Base-by-base conservation (phyloP, 2,888 invertebrate genomes). In the Ectemnius cavifrons region DNA sequence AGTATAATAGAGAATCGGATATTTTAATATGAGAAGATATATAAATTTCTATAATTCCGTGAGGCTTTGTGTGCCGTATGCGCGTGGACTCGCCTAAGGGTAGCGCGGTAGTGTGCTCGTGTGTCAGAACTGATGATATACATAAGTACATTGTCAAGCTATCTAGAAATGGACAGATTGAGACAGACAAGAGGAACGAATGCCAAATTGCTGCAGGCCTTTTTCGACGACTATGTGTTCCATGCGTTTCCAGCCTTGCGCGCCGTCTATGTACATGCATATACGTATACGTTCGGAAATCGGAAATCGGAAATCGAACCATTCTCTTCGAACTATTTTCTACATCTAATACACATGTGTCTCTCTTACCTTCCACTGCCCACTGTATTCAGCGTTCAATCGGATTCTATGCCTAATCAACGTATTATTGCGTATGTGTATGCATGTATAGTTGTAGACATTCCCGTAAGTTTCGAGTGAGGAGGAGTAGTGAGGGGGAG, bases 21-120 rank as follows among this genome's bases (percentile, higher is more conserved):
- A 89, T 89, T 89, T 89, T 89, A 88, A 81, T 89, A 89, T 87
- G 81, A 82, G 76, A 82, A 81, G 80, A 69, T 85, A 75, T 83
- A 85, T 86, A 85, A 77, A 86, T 83, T 81, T 79, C 72, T 83
- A 80, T 82, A 84, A 78, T 73, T 78, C 77, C 80, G 80, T 79
- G 81, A 79, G 78, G 85, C 87, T 86, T 86, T 81, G 80, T 83
- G 82, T 82, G 80, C 80, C 83, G 78, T 78, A 82, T 78, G 83
- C 77, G 79, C 77, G 80, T 73, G n/a, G n/a, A 82, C 78, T 77
- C 75, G 56, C 47, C 59, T 82, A 82, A 77, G 75, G 77, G 23
- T 23, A 66, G 71, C 49, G 64, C 57, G 77, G 68, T 70, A 79
- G 79, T 81, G 79, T 67, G 71, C 71, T 71, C 65, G 71, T 52